Percentiles rank a stretch among this genome's conserved stretches.
phyloP scores from a whole-genome alignment of 2,797 vertebrate genomes.

The Sebastes minor region DNA sequence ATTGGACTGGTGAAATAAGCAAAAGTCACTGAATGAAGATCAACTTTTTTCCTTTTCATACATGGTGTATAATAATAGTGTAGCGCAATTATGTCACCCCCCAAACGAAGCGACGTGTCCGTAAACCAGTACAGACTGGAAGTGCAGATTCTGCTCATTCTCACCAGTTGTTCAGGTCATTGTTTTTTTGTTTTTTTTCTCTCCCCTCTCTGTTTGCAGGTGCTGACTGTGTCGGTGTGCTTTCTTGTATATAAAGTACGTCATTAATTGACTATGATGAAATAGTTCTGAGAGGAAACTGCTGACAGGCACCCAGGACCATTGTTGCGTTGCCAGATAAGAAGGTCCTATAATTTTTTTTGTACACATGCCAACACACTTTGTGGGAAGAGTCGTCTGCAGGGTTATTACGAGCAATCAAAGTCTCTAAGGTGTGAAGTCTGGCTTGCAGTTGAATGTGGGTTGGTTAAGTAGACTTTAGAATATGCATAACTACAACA shows the following conservation, averaged over 20 bases:
- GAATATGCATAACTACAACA: neutral
- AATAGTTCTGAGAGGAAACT: constrained; percentile 12
- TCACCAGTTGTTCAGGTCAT: constrained; percentile 23
- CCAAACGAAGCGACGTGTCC: constrained; percentile 30
- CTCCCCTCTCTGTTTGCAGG: constrained; percentile 20
- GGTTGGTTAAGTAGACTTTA: constrained; percentile 4
- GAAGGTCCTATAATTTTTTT: neutral
- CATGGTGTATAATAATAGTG: constrained; percentile 59
- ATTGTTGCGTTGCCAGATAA: neutral
- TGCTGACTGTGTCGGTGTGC: constrained; percentile 45
- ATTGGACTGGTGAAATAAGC: constrained; percentile 97
- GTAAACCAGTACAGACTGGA: constrained; percentile 18
- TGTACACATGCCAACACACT: constrained; percentile 21
- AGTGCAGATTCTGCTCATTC: constrained; percentile 26
- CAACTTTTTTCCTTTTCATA: constrained; percentile 18
- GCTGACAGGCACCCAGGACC: constrained; percentile 5
- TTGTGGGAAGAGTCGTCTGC: neutral
- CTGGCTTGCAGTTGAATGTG: constrained; percentile 1
- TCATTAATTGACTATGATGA: constrained; percentile 25
- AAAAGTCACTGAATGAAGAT: constrained; percentile 38
- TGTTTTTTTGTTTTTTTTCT: neutral
- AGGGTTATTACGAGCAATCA: neutral
- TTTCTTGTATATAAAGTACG: constrained; percentile 47
- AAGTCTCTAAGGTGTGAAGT: constrained; percentile 1
- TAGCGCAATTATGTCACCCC: constrained; percentile 45